These are phyloP conservation scores for Hyalella azteca DNA, from an alignment of 2,888 invertebrate species.

Conservation along the genomic window DNA sequence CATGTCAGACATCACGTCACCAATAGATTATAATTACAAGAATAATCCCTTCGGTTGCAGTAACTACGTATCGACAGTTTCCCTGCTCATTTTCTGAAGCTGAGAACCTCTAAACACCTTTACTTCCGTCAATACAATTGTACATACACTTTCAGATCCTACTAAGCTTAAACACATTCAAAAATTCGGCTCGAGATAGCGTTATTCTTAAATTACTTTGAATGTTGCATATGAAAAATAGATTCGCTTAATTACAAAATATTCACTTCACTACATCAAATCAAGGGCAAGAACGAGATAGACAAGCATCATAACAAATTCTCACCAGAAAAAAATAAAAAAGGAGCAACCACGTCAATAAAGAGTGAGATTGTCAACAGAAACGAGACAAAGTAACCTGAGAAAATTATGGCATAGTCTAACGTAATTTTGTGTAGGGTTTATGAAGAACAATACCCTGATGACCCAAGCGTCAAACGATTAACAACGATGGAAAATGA, in stretches of 20 bases:
- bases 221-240: constrained; percentile 35
- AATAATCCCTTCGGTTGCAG: neutral
- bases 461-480: constrained; percentile 35
- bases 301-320: neutral
- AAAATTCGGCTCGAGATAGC: constrained; percentile 35
- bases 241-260: constrained; percentile 36
- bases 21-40: constrained; percentile 26
- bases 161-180: constrained; percentile 34
- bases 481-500: constrained; percentile 12
- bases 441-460: constrained; percentile 30
- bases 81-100: no score
- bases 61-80: neutral
- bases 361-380: neutral
- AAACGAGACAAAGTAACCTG: neutral
- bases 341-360: no score
- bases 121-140: neutral
- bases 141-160: constrained; percentile 11
- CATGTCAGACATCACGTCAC: constrained; percentile 24
- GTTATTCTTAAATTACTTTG: constrained; percentile 21
- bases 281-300: neutral
- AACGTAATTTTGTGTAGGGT: neutral
- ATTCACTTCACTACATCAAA: constrained; percentile 34
- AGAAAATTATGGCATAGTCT: neutral
- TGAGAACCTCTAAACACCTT: neutral
- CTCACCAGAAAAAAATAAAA: neutral